Percentiles rank a stretch among this genome's conserved stretches.
Evolutionary conservation across 1,140 invertebrate genomes (phyloP).

Genomic region (Bombus affinis): DNA sequence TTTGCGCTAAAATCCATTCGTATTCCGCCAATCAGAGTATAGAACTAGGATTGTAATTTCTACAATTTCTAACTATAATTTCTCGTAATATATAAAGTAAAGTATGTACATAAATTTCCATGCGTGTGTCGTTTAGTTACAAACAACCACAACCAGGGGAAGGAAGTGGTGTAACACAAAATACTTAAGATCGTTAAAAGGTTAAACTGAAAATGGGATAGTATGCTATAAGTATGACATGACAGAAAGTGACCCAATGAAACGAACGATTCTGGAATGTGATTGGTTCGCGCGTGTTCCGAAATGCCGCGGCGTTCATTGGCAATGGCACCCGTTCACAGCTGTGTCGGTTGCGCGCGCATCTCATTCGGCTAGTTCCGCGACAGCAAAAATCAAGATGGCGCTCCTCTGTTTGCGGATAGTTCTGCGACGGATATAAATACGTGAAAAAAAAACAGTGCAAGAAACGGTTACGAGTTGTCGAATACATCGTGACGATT

Average conservation of each 20-base stretch:
- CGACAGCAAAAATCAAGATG: slow-evolving; percentile 75
- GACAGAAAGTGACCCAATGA: no score
- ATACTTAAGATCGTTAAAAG: background rate
- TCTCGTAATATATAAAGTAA: background rate
- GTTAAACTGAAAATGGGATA: no score
- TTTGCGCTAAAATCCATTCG: background rate
- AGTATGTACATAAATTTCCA: background rate
- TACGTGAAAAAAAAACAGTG: slow-evolving; percentile 69
- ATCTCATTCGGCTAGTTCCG: slow-evolving; percentile 57
- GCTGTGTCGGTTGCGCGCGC: slow-evolving; percentile 69
- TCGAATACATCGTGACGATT: slow-evolving; percentile 45
- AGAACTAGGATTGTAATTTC: background rate
- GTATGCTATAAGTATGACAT: background rate
- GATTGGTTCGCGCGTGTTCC: slow-evolving; percentile 1
- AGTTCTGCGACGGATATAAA: slow-evolving; percentile 77
- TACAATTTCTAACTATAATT: background rate
- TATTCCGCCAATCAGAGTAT: slow-evolving; percentile 2
- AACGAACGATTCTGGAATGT: no score
- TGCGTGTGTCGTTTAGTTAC: background rate
- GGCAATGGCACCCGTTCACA: slow-evolving; percentile 51
- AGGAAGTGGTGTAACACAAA: background rate
- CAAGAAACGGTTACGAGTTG: slow-evolving; percentile 59
- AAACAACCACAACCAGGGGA: background rate
- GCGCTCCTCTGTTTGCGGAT: slow-evolving; percentile 79
- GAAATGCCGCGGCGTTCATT: slow-evolving; percentile 20